Conservation (phyloP, 92 coral and sea anemone species). For the Anthopleura xanthogrammica region DNA sequence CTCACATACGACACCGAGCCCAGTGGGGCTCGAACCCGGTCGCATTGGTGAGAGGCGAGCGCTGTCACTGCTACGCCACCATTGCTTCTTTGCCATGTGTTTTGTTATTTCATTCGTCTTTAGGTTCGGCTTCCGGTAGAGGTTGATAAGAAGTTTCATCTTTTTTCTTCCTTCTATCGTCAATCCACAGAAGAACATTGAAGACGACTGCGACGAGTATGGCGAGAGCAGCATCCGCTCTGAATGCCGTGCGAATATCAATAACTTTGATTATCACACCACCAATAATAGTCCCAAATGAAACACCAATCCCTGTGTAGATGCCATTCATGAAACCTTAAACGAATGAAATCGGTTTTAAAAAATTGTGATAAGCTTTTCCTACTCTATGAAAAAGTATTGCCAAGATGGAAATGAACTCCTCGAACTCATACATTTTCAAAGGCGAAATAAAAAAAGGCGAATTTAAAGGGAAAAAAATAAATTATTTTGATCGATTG, state of each 20-base stretch:
- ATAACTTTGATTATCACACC: constrained; percentile 5
- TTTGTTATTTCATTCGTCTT: not conserved
- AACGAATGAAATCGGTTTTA: not conserved
- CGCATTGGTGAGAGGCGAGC: too few species aligned
- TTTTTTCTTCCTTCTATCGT: not conserved
- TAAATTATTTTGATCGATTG: too few species aligned
- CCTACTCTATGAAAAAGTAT: too few species aligned
- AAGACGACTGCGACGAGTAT: not conserved
- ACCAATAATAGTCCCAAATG: constrained; percentile 16
- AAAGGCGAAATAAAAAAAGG: too few species aligned
- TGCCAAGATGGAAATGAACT: too few species aligned
- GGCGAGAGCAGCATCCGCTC: constrained; percentile 6
- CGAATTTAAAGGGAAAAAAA: too few species aligned
- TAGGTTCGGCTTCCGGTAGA: not conserved
- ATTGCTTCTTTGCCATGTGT: too few species aligned
- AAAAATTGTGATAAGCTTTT: too few species aligned
- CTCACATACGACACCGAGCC: too few species aligned
- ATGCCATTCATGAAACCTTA: constrained; percentile 10
- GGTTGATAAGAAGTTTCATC: constrained; percentile 6
- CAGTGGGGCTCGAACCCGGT: too few species aligned
- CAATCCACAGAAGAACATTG: constrained; percentile 2
- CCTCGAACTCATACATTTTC: too few species aligned
- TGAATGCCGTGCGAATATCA: constrained; percentile 18
- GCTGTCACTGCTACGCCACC: too few species aligned
- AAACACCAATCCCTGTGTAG: constrained; percentile 15